Base-by-base conservation (phyloP, 2,797 vertebrate genomes). In the Enteromius anoplus region DNA sequence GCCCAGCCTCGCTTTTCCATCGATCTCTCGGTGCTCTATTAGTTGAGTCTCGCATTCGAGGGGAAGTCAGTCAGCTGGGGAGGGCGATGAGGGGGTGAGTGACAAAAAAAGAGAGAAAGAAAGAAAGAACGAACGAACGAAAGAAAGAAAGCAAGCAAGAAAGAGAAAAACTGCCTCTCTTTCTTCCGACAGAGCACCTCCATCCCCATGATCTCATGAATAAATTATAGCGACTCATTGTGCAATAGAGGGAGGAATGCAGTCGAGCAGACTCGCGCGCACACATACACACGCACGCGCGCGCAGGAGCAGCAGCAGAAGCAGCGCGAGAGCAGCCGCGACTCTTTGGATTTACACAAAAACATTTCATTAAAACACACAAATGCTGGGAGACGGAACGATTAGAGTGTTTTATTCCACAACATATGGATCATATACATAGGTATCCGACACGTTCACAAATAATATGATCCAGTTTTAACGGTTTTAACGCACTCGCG, bases 171-270 rank as follows among this genome's bases (percentile, higher is more conserved):
- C 91, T 90, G 84, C 78, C 51, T 85, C 88, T 88, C 80, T 88
- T 89, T 91, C 90, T 92, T 92, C 82, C 85, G 91, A 92, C 89
- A 89, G 90, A 92, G 91, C 93, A 84, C 60, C 92, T 91, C 90
- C 86, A 90, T 90, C 91, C 90, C 91, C 93, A 92, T 94, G 93
- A 94, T 91, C 93, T 94, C 92, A 94, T 94, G 92, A 93, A 94
- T 94, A 94, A 92, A 93, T 94, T 94, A 93, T 87, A 92, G 89
- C 86, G 89, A 91, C 88, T 91, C 91, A 92, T 92, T 93, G 93
- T 93, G 93, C 91, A 94, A 93, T 89, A 91, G 88, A 93, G 91
- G 88, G 90, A 92, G 92, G 91, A 91, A 84, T 77, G 90, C 89
- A 68, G 89, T 88, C 88, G 87, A 87, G 90, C 87, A 32, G 82